Base-by-base conservation (phyloP, 2,888 invertebrate genomes). In the Synanthedon andrenaeformis region DNA sequence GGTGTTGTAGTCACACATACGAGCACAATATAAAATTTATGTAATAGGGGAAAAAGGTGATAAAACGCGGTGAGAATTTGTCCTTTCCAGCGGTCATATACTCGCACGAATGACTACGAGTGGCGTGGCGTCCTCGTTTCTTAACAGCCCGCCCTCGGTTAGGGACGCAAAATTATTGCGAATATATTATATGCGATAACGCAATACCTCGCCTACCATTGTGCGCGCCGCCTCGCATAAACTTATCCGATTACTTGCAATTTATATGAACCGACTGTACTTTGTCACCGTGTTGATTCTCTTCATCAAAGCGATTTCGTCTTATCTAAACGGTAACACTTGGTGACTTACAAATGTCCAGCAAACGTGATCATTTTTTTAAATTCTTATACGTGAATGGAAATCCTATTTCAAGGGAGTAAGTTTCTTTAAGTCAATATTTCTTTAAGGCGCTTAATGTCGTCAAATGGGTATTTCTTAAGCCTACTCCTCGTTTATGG, bases 101-200 rank as follows among this genome's bases (percentile, higher is more conserved):
- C 65, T 59, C 58, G 55, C 54, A 57, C 54, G 57, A 64, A 65
- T 57, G 61, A 59, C 62, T 63, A 57, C 62, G 63, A 63, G 63
- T 65, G 66, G 64, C 70, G 63, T 65, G 66, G 64, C 70, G 62
- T 45, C 45, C 60, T 55, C 59, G 62, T 63, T 69, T 64, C 70
- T 69, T 70, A 69, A 67, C 63, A 63, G 63, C 58, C 57, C 56
- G 57, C 57, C 63, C 56, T 62, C 65, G 65, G 66, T 62, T 23
- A 64, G 72, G 65, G 66, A 64, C 65, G 60, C 60, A 61, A 73
- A 78, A 74, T 79, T 76, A 80, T 79, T 72, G 69, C 69, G 69
- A 74, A 77, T 79, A 63, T 63, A 72, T 77, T 63, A 72, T 76
- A 76, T 70, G 69, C 66, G 73, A 76, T 75, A 76, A 69, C 67